Evolutionary conservation across 2,113 vertebrate species (phyloP), one percentile per base, ranked within the genome.

Genomic region (Capra hircus): DNA sequence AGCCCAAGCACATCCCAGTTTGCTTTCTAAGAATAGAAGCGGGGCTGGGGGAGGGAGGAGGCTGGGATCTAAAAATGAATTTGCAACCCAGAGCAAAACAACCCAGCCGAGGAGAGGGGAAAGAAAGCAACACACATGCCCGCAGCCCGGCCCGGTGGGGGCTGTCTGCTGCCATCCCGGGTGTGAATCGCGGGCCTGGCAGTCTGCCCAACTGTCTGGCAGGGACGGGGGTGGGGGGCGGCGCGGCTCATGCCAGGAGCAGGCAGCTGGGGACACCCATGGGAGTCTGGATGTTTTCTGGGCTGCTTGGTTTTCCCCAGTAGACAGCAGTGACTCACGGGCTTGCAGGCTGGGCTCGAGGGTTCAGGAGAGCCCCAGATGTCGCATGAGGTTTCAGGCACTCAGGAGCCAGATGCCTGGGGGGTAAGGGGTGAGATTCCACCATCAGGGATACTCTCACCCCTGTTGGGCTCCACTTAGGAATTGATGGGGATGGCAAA

Each of bases 21-120:
- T 98, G 97, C 98, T 98, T 98, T 99, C 98, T 98, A 98, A 98
- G 98, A 99, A 99, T 98, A 99, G 98, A 98, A 98, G 97, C 64
- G 33, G 95, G 98, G 98, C 95, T 98, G 98, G 98, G 96, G 98
- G 97, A 97, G 96, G 97, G 98, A 98, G 98, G 98, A 97, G 98
- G 96, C 96, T 52, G 91, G 94, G 97, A 98, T 98, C 98, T 99
- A 99, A 99, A 99, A 98, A 98, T 88, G 98, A 97, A 36, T 89
- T 90, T 97, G 98, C 98, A 98, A 98, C 95, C 97, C 52, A 2
- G 98, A 97, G 98, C 98, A 97, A 97, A 98, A 97, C 97, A 97
- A 97, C 90, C 97, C 97, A 55, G 97, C 94, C 67, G 53, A 43
- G 88, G 89, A 67, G 94, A 77, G 86, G 91, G 59, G 87, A 50